Conservation (phyloP, 2,797 vertebrate species). For the Parauchenoglanis ngamensis region DNA sequence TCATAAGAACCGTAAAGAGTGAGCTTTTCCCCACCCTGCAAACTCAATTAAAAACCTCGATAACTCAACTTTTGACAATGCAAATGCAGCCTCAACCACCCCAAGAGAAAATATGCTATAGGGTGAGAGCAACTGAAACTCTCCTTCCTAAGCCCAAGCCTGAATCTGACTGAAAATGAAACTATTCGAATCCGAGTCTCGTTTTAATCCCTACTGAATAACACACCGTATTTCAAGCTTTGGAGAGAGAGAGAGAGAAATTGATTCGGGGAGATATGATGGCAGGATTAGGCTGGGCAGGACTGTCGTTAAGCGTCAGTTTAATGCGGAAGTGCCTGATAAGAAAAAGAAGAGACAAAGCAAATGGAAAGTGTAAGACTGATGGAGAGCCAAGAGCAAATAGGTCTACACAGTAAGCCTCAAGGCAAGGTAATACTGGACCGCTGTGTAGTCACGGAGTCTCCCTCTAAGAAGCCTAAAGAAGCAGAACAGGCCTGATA, state of each 20-base stretch:
- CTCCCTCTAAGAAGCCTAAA: conserved; percentile 27
- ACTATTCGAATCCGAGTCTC: conserved; percentile 33
- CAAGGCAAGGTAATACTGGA: not conserved
- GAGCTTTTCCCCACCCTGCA: conserved; percentile 54
- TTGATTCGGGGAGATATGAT: conserved; percentile 39
- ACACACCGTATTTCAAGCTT: conserved; percentile 28
- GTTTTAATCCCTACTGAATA: conserved; percentile 44
- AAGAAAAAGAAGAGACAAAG: conserved; percentile 23
- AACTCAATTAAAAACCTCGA: conserved; percentile 65
- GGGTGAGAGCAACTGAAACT: conserved; percentile 31
- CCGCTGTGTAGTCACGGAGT: conserved; percentile 28
- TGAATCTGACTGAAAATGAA: conserved; percentile 36
- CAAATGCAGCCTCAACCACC: conserved; percentile 21
- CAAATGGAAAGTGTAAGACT: not conserved
- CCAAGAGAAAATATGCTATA: conserved; percentile 1
- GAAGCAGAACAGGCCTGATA: conserved; percentile 52
- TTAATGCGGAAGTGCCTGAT: conserved; percentile 39
- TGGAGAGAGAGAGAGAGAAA: conserved; percentile 30
- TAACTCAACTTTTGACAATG: conserved; percentile 47
- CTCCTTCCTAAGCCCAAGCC: conserved; percentile 22
- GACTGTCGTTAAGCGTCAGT: conserved; percentile 15
- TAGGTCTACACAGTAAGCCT: not conserved
- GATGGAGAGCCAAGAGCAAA: conserved; percentile 8
- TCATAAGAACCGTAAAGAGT: conserved; percentile 43
- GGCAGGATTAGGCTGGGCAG: conserved; percentile 38